Evolutionary conservation across 2,888 invertebrate species (phyloP), one percentile per base, ranked within the genome.

Genomic region (Agrilus biguttatus): DNA sequence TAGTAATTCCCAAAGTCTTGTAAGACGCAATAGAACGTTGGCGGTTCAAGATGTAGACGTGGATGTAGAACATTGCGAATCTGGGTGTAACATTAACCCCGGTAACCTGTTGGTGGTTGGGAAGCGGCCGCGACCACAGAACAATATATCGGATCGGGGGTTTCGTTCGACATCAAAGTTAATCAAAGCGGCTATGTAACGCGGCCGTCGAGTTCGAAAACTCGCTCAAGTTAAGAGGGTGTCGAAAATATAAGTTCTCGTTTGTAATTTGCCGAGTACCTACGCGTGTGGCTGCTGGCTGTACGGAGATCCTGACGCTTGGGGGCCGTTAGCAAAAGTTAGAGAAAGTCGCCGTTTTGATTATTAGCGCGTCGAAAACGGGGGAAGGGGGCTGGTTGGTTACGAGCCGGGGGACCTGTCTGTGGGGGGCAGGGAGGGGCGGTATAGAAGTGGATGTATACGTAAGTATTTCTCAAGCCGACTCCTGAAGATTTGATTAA

Each of bases 211-310:
- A 41, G 45, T 49, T 46, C 49, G 51, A 51, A 52, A 51, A 51
- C 52, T 50, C 52, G 51, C 47, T 48, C 49, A 48, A 47, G 47
- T 47, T 49, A 44, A 48, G 54, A 54, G 55, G 55, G 59, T 55
- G 61, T 55, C 55, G 59, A 61, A 62, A 61, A 58, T 63, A 62
- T 62, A 63, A 63, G 61, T 61, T 61, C 61, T 63, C 60, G 61
- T 62, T 63, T 61, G 60, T 61, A 62, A 62, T 62, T 62, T 62
- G 58, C 60, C 55, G 56, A 60, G 62, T 63, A 61, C 63, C 61
- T 62, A 61, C 61, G 60, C 58, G 60, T 60, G 59, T 57, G 60
- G 59, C 59, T 60, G 57, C 55, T 57, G 55, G 55, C 55, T 28
- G 28, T 28, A 10, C 28, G 28, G 56, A 56, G 57, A 55, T 60